phyloP scores from a whole-genome alignment of 2,797 vertebrate species.

The Hemibagrus guttatus region DNA sequence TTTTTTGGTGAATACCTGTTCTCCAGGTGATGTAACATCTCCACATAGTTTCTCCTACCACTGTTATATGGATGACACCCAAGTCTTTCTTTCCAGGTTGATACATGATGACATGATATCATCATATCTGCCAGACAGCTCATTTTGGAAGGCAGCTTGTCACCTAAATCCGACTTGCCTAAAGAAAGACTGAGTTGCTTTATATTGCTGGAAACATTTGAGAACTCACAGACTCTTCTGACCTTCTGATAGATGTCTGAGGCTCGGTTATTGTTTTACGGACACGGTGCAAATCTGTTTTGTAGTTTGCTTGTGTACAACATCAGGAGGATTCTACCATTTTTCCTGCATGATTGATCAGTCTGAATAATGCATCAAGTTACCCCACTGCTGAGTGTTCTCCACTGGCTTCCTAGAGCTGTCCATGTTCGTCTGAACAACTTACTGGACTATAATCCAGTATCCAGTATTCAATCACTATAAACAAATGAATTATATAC shows the following conservation, averaged over 20 bases:
- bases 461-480: too few species aligned
- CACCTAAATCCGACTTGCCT: background rate
- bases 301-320: too few species aligned
- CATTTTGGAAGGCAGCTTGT: background rate
- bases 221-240: background rate
- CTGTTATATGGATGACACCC: background rate
- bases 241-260: background rate
- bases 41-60: background rate
- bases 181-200: background rate
- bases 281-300: background rate
- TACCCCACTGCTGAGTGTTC: background rate
- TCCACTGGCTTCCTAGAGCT: background rate
- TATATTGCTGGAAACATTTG: too few species aligned
- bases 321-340: background rate
- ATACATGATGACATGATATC: background rate
- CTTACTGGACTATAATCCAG: too few species aligned
- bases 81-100: background rate
- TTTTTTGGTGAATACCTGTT: background rate
- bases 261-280: background rate
- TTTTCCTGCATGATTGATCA: background rate
- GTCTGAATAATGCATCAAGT: background rate
- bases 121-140: background rate
- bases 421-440: background rate
- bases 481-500: too few species aligned
- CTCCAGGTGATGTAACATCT: background rate